Percentiles rank a stretch among this genome's conserved stretches.
Evolutionary conservation across 2,797 vertebrate species (phyloP).

Genomic region (Thunnus albacares): DNA sequence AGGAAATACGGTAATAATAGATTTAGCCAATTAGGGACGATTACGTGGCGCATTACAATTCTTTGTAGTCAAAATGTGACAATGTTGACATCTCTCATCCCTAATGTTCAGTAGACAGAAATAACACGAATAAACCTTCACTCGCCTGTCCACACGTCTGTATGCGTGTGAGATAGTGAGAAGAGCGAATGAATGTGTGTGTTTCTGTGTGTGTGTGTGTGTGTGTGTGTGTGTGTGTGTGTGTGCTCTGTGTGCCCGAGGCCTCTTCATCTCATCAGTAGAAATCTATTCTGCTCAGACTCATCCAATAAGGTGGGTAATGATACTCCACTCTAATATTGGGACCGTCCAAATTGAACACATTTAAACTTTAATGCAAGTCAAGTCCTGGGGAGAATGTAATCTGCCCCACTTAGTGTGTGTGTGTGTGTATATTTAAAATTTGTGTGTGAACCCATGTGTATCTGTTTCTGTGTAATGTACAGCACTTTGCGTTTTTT

Average conservation of each 20-base stretch:
- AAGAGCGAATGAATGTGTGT: constrained; percentile 17
- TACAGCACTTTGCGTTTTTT: constrained; percentile 39
- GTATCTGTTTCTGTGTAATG: constrained; percentile 42
- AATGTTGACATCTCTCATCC: neutral
- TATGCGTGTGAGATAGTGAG: constrained; percentile 28
- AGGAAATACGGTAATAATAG: neutral
- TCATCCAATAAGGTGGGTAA: constrained; percentile 82
- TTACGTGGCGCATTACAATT: neutral
- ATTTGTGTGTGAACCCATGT: constrained; percentile 20
- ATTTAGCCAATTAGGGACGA: neutral
- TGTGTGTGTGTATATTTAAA: constrained; percentile 24
- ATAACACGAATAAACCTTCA: constrained; percentile 33
- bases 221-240: constrained; percentile 46
- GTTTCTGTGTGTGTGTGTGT: constrained; percentile 35
- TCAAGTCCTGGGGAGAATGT: constrained; percentile 81
- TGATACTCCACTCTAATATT: constrained; percentile 83
- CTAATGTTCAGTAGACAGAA: neutral
- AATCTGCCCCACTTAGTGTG: constrained; percentile 69
- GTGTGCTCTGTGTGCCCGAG: constrained; percentile 62
- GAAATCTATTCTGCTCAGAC: constrained; percentile 81
- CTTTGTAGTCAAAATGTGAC: neutral
- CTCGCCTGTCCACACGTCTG: constrained; percentile 26
- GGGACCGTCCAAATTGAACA: constrained; percentile 80
- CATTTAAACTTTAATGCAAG: constrained; percentile 85
- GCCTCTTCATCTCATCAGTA: constrained; percentile 82